Evolutionary conservation across 2,113 vertebrate species (phyloP), one percentile per base, ranked within the genome.

Genomic region (Elephantulus edwardii): DNA sequence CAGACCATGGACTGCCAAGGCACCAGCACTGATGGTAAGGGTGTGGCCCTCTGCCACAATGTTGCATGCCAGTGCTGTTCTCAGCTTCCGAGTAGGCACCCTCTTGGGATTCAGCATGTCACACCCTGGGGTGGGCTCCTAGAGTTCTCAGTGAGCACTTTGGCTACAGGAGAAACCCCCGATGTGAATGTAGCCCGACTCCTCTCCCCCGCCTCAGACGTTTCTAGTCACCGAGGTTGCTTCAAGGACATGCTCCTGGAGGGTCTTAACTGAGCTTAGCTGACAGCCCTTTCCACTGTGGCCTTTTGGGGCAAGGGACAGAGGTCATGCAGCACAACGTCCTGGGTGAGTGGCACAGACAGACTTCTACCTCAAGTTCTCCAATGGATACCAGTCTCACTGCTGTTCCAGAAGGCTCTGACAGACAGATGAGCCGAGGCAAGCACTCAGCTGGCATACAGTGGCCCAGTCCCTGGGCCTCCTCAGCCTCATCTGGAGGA

Each of bases 401-500:
- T 7, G 2, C 1, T 17, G 33, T 62, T 26, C 30, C n/a, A 42
- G 60, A 30, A 79, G 24, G n/a, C n/a, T n/a, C n/a, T n/a, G n/a
- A n/a, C n/a, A n/a, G n/a, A n/a, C n/a, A n/a, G n/a, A n/a, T 8
- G 60, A 44, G 40, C 38, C 5, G 3, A 0, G 13, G 0, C 10
- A 2, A 44, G 22, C 26, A 7, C 2, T 10, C 1, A 38, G 40
- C 66, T 12, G 11, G 33, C 4, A 5, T 4, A 0, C 3, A 28
- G 62, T 14, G 14, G 52, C 19, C 52, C 46, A 42, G 20, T 12
- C 8, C 68, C 64, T 30, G 6, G 8, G 58, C 26, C 14, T 58
- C 42, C 62, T n/a, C 54, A 50, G 80, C 88, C 84, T 86, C 17
- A 14, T 19, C 22, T 16, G 50, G n/a, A 26, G 79, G 56, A 19